These are phyloP conservation scores for Hanleya hanleyi DNA, from an alignment of 2,888 invertebrate species.

Conservation along the genomic window DNA sequence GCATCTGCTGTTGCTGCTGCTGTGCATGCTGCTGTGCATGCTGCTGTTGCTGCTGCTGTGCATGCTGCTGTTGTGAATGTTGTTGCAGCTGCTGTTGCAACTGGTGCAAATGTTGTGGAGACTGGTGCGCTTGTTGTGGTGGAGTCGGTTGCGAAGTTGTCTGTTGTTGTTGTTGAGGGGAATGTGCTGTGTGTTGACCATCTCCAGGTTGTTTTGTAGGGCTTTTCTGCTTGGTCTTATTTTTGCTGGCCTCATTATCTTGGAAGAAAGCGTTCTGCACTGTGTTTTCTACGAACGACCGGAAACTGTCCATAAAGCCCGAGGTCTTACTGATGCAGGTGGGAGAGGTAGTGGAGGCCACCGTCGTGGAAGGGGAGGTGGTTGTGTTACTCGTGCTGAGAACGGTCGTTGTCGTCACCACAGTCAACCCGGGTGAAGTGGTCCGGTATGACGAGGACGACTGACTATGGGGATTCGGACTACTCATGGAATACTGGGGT, in stretches of 20 bases:
- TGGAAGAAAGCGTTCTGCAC: constrained; percentile 68
- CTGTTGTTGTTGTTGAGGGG: constrained; percentile 12
- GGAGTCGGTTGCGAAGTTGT: constrained; percentile 23
- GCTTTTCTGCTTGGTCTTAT: constrained; percentile 3
- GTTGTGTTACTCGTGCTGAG: not conserved
- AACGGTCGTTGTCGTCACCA: constrained; percentile 64
- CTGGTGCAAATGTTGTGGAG: not conserved
- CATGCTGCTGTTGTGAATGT: too few relatives aligned
- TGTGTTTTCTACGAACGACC: constrained; percentile 71
- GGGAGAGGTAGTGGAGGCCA: not conserved
- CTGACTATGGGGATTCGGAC: constrained; percentile 19
- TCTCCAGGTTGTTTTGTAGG: too few relatives aligned
- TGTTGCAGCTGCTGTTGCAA: constrained; percentile 20
- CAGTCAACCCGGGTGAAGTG: constrained; percentile 79
- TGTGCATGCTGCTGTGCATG: constrained; percentile 56
- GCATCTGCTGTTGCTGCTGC: constrained; percentile 34
- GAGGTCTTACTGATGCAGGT: constrained; percentile 33
- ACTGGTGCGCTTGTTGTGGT: constrained; percentile 2
- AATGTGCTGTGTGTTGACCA: not conserved
- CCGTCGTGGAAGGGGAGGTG: not conserved
- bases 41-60: constrained; percentile 24
- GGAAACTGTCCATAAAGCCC: constrained; percentile 69
- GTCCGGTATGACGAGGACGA: constrained; percentile 67
- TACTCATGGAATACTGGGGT: not conserved
- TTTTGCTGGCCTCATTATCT: constrained; percentile 48